Evolutionary conservation across 2,888 invertebrate species (phyloP).

Genomic region (Andrena minutula): DNA sequence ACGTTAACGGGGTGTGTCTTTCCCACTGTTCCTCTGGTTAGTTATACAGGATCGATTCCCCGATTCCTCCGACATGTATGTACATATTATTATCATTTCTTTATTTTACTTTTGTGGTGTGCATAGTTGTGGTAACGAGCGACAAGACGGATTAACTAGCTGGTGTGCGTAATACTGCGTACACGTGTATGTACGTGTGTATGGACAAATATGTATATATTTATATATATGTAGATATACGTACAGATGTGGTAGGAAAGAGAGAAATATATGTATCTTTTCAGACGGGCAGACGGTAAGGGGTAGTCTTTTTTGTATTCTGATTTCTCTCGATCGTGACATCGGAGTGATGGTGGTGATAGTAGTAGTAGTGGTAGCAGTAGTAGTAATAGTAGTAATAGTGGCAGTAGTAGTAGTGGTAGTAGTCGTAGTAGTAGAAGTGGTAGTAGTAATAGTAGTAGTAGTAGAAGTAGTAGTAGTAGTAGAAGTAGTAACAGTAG

Average conservation of each 20-base stretch:
- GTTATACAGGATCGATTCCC: constrained; percentile 33
- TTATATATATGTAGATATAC: constrained; percentile 39
- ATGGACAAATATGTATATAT: constrained; percentile 37
- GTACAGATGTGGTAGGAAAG: constrained; percentile 40
- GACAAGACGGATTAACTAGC: constrained; percentile 68
- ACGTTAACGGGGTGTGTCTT: constrained; percentile 48
- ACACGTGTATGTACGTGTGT: constrained; percentile 42
- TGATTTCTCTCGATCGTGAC: constrained; percentile 54
- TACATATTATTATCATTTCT: constrained; percentile 28
- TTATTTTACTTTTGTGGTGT: constrained; percentile 63
- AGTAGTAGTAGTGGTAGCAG: too few relatives aligned
- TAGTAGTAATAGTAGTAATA: too few relatives aligned
- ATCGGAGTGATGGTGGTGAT: constrained; percentile 20
- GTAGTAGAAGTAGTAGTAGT: too few relatives aligned
- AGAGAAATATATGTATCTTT: constrained; percentile 38
- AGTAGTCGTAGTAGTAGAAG: too few relatives aligned
- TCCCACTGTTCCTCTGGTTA: constrained; percentile 53
- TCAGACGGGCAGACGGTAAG: constrained; percentile 42
- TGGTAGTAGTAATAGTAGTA: too few relatives aligned
- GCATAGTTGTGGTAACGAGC: constrained; percentile 67
- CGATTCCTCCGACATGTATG: constrained; percentile 33
- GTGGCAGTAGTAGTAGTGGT: too few relatives aligned
- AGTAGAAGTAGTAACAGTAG: too few relatives aligned
- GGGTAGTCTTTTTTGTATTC: constrained; percentile 57
- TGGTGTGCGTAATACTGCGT: constrained; percentile 68